Evolutionary conservation across 1,140 invertebrate genomes (phyloP).

Genomic region (Lasioglossum albipes): DNA sequence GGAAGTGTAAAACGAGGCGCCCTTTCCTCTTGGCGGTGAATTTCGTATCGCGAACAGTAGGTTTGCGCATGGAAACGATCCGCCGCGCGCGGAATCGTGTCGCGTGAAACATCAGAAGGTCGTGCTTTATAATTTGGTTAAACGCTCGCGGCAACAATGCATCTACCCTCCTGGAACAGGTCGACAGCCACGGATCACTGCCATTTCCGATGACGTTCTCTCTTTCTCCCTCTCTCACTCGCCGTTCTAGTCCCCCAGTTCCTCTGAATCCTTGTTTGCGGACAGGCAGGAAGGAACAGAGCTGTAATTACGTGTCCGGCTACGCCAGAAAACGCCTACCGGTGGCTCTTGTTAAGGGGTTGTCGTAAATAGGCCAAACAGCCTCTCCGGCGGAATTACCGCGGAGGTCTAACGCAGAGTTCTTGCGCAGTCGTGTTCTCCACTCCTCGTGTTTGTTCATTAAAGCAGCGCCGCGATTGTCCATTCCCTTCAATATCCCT

Average conservation of each 20-base stretch:
- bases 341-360: constrained; percentile 44
- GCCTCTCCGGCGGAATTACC: constrained; percentile 24
- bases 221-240: not conserved
- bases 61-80: no score
- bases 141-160: constrained; percentile 32
- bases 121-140: constrained; percentile 16
- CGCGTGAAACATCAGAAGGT: not conserved
- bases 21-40: no score
- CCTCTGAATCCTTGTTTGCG: constrained; percentile 20
- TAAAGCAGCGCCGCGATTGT: not conserved
- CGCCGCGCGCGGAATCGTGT: not conserved
- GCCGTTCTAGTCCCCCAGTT: constrained; percentile 27
- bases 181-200: constrained; percentile 34
- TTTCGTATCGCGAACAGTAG: not conserved
- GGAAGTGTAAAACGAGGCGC: no score
- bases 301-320: constrained; percentile 47
- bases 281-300: constrained; percentile 43
- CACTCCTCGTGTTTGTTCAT: constrained; percentile 14
- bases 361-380: constrained; percentile 48
- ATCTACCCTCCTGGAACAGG: constrained; percentile 21
- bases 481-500: not conserved
- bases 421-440: no score
- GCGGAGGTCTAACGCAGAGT: not conserved
- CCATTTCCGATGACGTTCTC: constrained; percentile 51
- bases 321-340: constrained; percentile 39